Base-by-base conservation (phyloP, 2,888 invertebrate genomes). In the Zygothrica quintamaculata region DNA sequence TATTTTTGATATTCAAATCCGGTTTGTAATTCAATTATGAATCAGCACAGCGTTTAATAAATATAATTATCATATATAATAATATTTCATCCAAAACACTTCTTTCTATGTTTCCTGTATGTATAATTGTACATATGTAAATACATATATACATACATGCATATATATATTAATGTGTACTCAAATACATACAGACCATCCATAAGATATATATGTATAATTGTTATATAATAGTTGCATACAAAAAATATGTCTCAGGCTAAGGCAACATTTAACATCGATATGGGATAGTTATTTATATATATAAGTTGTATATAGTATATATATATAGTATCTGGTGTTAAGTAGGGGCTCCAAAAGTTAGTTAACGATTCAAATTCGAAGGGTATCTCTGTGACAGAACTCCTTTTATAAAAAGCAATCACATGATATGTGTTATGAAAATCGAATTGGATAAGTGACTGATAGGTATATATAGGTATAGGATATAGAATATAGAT, bases 181-280 rank as follows among this genome's bases (percentile, higher is more conserved):
- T 33, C 26, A 55, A 46, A 42, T 34, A 31, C 46, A 11, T 62
- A 48, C 48, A 42, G 51, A 40, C 36, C 26, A 25, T 46, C 43
- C 26, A 42, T 36, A 25, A 13, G 31, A 40, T 67, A 48, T 67
- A 33, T 65, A 40, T 55, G 26, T 51, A 13, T 58, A 22, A n/a
- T n/a, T n/a, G n/a, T 59, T 53, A 51, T 75, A 47, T 64, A 42
- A 57, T 53, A 70, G 66, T 69, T 67, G 65, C 67, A 75, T 79
- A 77, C 73, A 77, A 82, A 87, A 82, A 75, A 82, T 78, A 85
- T 74, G 39, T 77, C 73, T 82, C 75, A 77, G 87, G 88, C 89
- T 90, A 90, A 90, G 90, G 90, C 90, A 90, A 89, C 89, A 88
- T 87, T 90, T 81, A 89, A 89, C 89, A 88, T 89, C 87, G 89